Evolutionary conservation across 2,888 invertebrate species (phyloP).

Genomic region (Trileptium ribeirensis): DNA sequence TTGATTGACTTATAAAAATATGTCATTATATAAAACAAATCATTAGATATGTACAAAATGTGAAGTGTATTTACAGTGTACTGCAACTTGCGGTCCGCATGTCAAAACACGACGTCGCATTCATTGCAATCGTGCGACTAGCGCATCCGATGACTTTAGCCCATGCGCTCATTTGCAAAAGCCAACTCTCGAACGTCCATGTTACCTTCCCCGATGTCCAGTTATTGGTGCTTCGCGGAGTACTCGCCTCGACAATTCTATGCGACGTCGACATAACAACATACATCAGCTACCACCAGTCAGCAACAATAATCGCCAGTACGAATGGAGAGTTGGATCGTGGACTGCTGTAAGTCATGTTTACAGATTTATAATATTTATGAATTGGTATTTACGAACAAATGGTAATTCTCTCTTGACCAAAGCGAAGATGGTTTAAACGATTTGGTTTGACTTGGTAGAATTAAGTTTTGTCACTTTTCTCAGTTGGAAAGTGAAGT

Average conservation of each 20-base stretch:
- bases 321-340: constrained; percentile 3
- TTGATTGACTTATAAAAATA: too few relatives aligned
- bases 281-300: too few relatives aligned
- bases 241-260: not conserved
- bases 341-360: constrained; percentile 15
- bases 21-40: too few relatives aligned
- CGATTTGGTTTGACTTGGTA: too few relatives aligned
- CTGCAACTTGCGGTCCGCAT: constrained; percentile 45
- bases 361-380: too few relatives aligned
- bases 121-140: not conserved
- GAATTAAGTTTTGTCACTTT: too few relatives aligned
- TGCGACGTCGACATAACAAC: too few relatives aligned
- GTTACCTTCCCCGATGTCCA: not conserved
- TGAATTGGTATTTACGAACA: too few relatives aligned
- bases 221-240: not conserved
- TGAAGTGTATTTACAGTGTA: constrained; percentile 31
- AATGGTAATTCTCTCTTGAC: too few relatives aligned
- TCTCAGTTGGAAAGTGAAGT: too few relatives aligned
- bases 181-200: not conserved
- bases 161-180: not conserved
- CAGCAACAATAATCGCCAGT: not conserved
- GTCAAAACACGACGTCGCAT: constrained; percentile 37
- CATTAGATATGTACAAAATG: too few relatives aligned
- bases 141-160: not conserved
- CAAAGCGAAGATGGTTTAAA: too few relatives aligned